Percentiles rank a stretch among this genome's conserved stretches.
phyloP scores from a whole-genome alignment of 2,888 invertebrate genomes.

The Morpho deidamia region DNA sequence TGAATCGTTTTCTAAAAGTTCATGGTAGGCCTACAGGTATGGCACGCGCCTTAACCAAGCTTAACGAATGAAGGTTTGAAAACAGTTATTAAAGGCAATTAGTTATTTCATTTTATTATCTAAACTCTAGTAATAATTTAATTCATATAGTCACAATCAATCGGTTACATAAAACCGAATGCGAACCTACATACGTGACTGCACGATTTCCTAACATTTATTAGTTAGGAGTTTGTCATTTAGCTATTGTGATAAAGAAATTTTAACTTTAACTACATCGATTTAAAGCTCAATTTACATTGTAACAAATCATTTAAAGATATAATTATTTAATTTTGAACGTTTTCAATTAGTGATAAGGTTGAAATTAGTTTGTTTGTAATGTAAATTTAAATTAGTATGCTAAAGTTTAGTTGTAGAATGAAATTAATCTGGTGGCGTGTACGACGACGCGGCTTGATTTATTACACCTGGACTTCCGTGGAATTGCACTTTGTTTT shows the following conservation, averaged over 20 bases:
- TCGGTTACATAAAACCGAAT: slow-evolving; percentile 19
- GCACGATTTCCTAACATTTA: slow-evolving; percentile 15
- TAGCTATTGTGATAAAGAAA: background rate
- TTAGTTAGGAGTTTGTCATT: slow-evolving; percentile 4
- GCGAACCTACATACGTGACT: slow-evolving; percentile 14
- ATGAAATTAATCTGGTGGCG: slow-evolving; percentile 33
- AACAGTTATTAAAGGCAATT: too few species aligned
- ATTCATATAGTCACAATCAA: slow-evolving; percentile 13
- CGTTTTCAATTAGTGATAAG: background rate
- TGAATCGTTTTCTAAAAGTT: too few species aligned
- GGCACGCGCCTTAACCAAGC: too few species aligned
- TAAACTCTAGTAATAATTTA: slow-evolving; percentile 7
- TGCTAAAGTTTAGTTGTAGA: slow-evolving; percentile 28
- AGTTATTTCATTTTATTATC: too few species aligned
- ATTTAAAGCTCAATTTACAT: background rate
- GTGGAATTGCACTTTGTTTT: slow-evolving; percentile 8
- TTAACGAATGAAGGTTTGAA: too few species aligned
- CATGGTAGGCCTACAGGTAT: too few species aligned
- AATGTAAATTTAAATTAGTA: slow-evolving; percentile 22
- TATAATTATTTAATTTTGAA: background rate
- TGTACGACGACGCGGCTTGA: slow-evolving; percentile 29
- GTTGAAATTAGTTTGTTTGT: background rate
- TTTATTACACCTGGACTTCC: slow-evolving; percentile 38
- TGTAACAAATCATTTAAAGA: slow-evolving; percentile 2
- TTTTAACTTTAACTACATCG: background rate